Percentiles rank a stretch among this genome's conserved stretches.
Conservation (phyloP, 2,888 invertebrate genomes). For the Drymonia ruficornis region DNA sequence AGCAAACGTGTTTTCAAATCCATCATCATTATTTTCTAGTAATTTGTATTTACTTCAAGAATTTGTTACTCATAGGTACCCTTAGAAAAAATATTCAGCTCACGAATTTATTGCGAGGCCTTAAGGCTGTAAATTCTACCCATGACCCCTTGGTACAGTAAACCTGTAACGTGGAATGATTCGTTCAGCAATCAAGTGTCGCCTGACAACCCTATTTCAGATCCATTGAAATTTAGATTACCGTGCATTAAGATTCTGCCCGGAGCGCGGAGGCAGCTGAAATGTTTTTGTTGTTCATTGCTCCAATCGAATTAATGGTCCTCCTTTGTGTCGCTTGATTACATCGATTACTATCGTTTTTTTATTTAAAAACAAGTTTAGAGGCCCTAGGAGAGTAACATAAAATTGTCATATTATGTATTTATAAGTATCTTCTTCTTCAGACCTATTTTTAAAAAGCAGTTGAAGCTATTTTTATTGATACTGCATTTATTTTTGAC, state of each 20-base stretch:
- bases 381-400: neutral
- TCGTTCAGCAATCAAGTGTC: slow-evolving; percentile 11
- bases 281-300: slow-evolving; percentile 62
- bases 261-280: slow-evolving; percentile 45
- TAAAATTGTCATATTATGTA: too few relatives aligned
- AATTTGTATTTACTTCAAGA: too few relatives aligned
- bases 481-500: too few relatives aligned
- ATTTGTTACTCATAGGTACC: too few relatives aligned
- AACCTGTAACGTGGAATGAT: neutral
- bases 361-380: slow-evolving; percentile 5
- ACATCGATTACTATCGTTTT: slow-evolving; percentile 41
- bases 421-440: too few relatives aligned
- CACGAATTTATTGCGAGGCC: neutral
- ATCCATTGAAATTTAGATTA: slow-evolving; percentile 64
- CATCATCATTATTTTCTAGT: too few relatives aligned
- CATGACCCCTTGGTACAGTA: neutral
- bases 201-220: slow-evolving; percentile 34
- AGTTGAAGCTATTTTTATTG: too few relatives aligned
- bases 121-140: neutral
- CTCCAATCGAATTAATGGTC: slow-evolving; percentile 46
- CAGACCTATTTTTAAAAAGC: too few relatives aligned
- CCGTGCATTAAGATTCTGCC: slow-evolving; percentile 55
- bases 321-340: slow-evolving; percentile 47
- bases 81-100: neutral
- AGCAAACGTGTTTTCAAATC: neutral